These are phyloP conservation scores for Mizuhopecten yessoensis DNA, from an alignment of 1,140 invertebrate genomes.

Conservation along the genomic window DNA sequence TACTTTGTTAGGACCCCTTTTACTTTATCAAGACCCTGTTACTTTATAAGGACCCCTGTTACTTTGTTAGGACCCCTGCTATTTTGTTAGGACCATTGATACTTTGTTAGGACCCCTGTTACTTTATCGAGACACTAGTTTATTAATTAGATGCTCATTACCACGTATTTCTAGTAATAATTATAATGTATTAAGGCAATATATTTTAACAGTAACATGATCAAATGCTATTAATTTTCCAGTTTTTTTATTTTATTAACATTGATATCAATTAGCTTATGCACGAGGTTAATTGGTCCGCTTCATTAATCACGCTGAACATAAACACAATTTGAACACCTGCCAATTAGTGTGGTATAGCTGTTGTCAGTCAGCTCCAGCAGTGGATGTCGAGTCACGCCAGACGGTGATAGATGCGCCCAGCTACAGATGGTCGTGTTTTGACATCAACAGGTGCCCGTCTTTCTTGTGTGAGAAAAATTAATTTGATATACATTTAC, in stretches of 20 bases:
- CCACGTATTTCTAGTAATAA: too few relatives aligned
- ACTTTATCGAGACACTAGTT: too few relatives aligned
- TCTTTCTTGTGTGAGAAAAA: constrained; percentile 25
- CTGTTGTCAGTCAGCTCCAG: not conserved
- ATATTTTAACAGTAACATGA: too few relatives aligned
- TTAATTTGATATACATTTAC: constrained; percentile 40
- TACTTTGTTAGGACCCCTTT: too few relatives aligned
- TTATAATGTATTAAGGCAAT: too few relatives aligned
- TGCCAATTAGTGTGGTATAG: not conserved
- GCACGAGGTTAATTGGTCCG: not conserved
- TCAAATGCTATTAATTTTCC: too few relatives aligned
- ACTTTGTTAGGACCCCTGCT: too few relatives aligned
- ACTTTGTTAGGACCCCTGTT: too few relatives aligned
- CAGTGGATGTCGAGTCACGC: not conserved
- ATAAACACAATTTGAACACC: constrained; percentile 25
- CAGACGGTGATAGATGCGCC: not conserved
- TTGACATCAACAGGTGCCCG: constrained; percentile 36
- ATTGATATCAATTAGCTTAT: constrained; percentile 23
- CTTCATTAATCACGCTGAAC: constrained; percentile 12
- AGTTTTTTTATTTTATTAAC: not conserved
- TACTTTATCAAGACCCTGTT: too few relatives aligned
- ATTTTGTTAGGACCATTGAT: too few relatives aligned
- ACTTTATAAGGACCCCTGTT: too few relatives aligned
- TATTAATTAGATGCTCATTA: too few relatives aligned
- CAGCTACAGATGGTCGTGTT: not conserved